Conservation (phyloP, 2,797 vertebrate species). For the Coregonus sp. region DNA sequence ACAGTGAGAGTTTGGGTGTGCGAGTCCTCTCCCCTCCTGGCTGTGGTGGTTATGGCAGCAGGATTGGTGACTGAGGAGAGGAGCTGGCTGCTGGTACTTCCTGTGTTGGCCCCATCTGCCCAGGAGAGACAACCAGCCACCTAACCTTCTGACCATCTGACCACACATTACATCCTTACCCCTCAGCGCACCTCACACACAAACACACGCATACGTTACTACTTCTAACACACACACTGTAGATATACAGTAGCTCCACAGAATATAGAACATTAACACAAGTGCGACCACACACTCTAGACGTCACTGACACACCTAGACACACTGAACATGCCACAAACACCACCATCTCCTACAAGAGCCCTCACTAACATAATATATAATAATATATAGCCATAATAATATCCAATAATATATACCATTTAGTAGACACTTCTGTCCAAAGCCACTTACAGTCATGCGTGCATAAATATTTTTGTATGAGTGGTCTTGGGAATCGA, state of each 20-base stretch:
- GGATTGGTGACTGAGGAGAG: constrained; percentile 8
- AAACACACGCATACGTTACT: not conserved
- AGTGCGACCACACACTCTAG: not conserved
- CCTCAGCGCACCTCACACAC: constrained; percentile 6
- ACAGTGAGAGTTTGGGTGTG: not conserved
- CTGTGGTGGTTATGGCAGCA: not conserved
- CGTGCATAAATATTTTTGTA: too few relatives aligned
- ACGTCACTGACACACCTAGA: not conserved
- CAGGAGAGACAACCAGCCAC: constrained; percentile 31
- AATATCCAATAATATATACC: too few relatives aligned
- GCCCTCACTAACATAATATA: constrained; percentile 30
- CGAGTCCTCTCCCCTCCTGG: not conserved
- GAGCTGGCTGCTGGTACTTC: constrained; percentile 35
- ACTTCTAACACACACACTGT: not conserved
- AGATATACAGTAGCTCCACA: not conserved
- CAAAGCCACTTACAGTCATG: too few relatives aligned
- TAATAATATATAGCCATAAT: constrained; percentile 2
- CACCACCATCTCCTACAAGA: constrained; percentile 26
- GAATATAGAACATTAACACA: not conserved
- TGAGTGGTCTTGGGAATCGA: too few relatives aligned
- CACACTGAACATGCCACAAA: not conserved
- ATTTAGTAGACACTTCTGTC: too few relatives aligned
- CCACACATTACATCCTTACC: constrained; percentile 39
- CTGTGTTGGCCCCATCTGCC: constrained; percentile 45
- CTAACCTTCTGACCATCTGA: constrained; percentile 52